Evolutionary conservation across 2,888 invertebrate genomes (phyloP).

Genomic region (Liodrosophila aerea): DNA sequence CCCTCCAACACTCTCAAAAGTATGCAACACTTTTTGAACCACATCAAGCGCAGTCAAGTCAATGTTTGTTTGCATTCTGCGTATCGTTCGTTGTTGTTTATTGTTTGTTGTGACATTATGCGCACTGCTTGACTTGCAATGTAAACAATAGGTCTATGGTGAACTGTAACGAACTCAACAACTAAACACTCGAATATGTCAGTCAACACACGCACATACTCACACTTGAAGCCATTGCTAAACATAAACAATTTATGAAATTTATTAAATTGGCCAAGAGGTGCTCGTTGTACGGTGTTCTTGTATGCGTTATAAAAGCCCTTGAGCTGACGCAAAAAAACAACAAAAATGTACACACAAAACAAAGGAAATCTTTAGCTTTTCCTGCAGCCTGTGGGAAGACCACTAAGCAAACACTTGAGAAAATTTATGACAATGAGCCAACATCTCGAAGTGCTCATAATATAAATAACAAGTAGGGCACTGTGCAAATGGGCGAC

Average conservation of each 20-base stretch:
- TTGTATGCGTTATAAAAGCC: conserved; percentile 36
- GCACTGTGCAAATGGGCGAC: conserved; percentile 49
- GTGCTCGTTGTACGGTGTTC: conserved; percentile 43
- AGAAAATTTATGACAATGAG: conserved; percentile 74
- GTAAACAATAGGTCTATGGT: conserved; percentile 35
- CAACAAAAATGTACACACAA: conserved; percentile 37
- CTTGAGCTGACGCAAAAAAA: conserved; percentile 45
- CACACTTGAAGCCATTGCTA: conserved; percentile 28
- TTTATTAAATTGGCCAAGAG: conserved; percentile 77
- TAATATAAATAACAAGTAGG: conserved; percentile 74
- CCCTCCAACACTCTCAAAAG: conserved; percentile 18
- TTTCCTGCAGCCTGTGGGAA: conserved; percentile 2
- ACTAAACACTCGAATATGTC: conserved; percentile 32
- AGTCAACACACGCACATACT: conserved; percentile 15
- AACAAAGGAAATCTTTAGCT: conserved; percentile 48
- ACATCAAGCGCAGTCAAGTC: conserved; percentile 27
- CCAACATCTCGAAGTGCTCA: conserved; percentile 75
- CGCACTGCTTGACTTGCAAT: conserved; percentile 21
- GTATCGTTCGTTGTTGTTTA: conserved; percentile 1
- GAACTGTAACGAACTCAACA: conserved; percentile 20
- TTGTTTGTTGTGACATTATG: conserved; percentile 24
- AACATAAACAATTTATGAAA: conserved; percentile 77
- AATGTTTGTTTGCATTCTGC: conserved; percentile 28
- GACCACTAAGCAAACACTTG: conserved; percentile 67
- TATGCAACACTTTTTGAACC: conserved; percentile 31